These are phyloP conservation scores for Lepidocyrtinus sp. DNA, from an alignment of 2,888 invertebrate species.

Conservation along the genomic window DNA sequence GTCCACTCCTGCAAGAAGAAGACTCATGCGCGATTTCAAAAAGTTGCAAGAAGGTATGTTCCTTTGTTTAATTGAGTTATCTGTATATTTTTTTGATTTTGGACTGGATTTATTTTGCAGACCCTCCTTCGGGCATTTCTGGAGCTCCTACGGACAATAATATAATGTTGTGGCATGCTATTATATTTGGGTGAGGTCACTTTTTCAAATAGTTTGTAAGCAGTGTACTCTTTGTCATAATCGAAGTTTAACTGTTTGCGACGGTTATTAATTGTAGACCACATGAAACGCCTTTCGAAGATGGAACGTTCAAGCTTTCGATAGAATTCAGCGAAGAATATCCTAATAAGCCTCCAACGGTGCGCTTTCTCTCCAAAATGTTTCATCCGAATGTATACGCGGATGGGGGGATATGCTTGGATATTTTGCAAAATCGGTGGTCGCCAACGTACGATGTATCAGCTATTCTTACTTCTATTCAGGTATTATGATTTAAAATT, in stretches of 20 bases:
- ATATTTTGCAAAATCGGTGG: conserved; percentile 99
- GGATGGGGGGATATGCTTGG: conserved; percentile 99
- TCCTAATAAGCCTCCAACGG: conserved; percentile 99
- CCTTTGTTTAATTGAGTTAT: too few species aligned
- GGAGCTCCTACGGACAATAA: conserved; percentile 99
- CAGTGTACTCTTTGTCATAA: too few species aligned
- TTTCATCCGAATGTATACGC: conserved; percentile 99
- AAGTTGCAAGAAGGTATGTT: conserved; percentile 80
- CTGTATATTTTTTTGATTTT: too few species aligned
- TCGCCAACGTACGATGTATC: conserved; percentile 99
- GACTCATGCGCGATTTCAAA: conserved; percentile 85
- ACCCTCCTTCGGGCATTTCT: conserved; percentile 82
- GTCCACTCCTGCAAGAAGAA: conserved; percentile 69
- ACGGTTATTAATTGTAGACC: too few species aligned
- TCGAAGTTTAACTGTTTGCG: too few species aligned
- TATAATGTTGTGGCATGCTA: conserved; percentile 99
- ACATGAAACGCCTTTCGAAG: conserved; percentile 84
- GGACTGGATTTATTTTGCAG: too few species aligned
- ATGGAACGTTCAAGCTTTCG: conserved; percentile 99
- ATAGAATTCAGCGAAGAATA: conserved; percentile 99
- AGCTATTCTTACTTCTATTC: conserved; percentile 99
- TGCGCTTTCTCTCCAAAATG: conserved; percentile 99
- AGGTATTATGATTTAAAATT: too few species aligned
- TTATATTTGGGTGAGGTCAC: conserved; percentile 99
- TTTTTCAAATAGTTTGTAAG: too few species aligned